Evolutionary conservation across 2,888 invertebrate genomes (phyloP), one percentile per base, ranked within the genome.

Genomic region (Orgyia antiqua): DNA sequence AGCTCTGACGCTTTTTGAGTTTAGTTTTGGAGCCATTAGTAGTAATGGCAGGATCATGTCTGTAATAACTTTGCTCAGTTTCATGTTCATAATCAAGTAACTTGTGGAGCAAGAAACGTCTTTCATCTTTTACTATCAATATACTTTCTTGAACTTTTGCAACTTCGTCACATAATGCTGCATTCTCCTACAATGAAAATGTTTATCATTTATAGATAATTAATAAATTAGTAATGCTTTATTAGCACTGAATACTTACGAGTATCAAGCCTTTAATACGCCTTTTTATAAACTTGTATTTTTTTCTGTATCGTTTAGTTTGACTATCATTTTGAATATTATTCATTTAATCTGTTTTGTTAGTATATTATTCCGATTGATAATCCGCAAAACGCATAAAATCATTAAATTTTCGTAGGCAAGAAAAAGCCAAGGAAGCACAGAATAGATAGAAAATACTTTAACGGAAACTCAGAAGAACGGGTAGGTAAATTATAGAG

Each of bases 121-220:
- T 88, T 70, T 97, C 96, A 64, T 96, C 95, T 61, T 94, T 93
- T 0, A 93, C 91, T 30, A 92, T 88, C 13, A 92, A 74, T 27
- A 95, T 90, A 67, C 93, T 93, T 56, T 94, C 93, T 75, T 97
- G 96, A 42, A 93, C 90, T 69, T 92, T 90, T 1, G 94, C 91
- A 9, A 96, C 92, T 87, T 96, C 95, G 83, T 97, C 97, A 71
- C 96, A 95, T 2, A 96, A 70, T 3, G 94, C 93, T 30, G 94
- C 92, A 82, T 94, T 94, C 84, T 94, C 94, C 94, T 94, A 54
- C 23, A 56, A 58, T 35, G 30, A 21, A 17, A 23, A 5, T 5
- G 6, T 3, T 19, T n/a, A n/a, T n/a, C n/a, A n/a, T n/a, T n/a
- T 11, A 6, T n/a, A 24, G 10, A 1, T 10, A 11, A 2, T 6